These are phyloP conservation scores for Etheostoma cragini DNA, from an alignment of 2,113 vertebrate species.

Conservation along the genomic window DNA sequence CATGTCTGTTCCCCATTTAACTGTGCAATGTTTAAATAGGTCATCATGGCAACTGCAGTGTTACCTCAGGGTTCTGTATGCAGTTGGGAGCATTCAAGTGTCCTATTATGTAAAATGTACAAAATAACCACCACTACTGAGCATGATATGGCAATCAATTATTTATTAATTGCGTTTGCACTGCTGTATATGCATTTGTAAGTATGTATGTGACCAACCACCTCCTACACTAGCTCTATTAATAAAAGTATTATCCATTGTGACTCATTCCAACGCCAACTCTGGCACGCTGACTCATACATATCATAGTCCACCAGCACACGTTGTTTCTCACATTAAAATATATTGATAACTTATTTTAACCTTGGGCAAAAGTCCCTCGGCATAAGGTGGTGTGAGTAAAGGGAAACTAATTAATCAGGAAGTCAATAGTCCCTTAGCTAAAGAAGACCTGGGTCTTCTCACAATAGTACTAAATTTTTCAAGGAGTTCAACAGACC, in stretches of 20 bases:
- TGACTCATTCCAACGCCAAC: slow-evolving; percentile 72
- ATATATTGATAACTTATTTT: slow-evolving; percentile 42
- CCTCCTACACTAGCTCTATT: slow-evolving; percentile 71
- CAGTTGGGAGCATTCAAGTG: neutral
- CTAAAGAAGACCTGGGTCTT: slow-evolving; percentile 37
- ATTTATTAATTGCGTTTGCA: slow-evolving; percentile 29
- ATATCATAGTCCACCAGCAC: slow-evolving; percentile 49
- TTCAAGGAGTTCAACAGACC: slow-evolving; percentile 34
- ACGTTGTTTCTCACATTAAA: slow-evolving; percentile 44
- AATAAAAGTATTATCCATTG: slow-evolving; percentile 70
- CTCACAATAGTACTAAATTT: slow-evolving; percentile 42
- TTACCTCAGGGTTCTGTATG: slow-evolving; percentile 16
- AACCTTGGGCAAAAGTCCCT: slow-evolving; percentile 32
- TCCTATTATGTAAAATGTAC: slow-evolving; percentile 38
- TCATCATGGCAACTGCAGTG: slow-evolving; percentile 15
- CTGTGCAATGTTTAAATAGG: slow-evolving; percentile 15
- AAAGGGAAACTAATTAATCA: slow-evolving; percentile 49
- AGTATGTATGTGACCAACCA: slow-evolving; percentile 51
- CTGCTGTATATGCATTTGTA: slow-evolving; percentile 32
- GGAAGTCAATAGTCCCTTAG: slow-evolving; percentile 50
- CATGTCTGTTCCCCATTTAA: neutral
- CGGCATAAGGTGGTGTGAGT: slow-evolving; percentile 7
- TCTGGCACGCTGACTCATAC: slow-evolving; percentile 67
- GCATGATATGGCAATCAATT: slow-evolving; percentile 31
- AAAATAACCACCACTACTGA: slow-evolving; percentile 6